These are phyloP conservation scores for Embiotoca jacksoni DNA, from an alignment of 2,113 vertebrate genomes.

Conservation along the genomic window DNA sequence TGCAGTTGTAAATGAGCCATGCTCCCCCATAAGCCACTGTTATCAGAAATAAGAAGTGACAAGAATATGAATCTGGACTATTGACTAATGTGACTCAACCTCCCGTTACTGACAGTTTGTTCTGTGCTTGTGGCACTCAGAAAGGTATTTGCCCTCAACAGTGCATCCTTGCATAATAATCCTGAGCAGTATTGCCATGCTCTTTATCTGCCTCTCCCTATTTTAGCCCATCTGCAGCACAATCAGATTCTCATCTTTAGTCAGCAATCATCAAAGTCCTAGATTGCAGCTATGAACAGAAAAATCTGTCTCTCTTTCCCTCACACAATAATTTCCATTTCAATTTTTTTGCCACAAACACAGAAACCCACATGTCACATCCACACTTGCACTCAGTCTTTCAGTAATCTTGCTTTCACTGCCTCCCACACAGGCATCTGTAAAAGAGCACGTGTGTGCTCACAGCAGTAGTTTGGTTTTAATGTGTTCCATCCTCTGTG, in stretches of 20 bases:
- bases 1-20: slow-evolving; percentile 66
- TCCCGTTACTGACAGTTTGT: slow-evolving; percentile 49
- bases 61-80: slow-evolving; percentile 68
- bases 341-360: slow-evolving; percentile 50
- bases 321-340: slow-evolving; percentile 47
- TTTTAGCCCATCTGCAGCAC: slow-evolving; percentile 45
- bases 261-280: slow-evolving; percentile 41
- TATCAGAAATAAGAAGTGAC: slow-evolving; percentile 68
- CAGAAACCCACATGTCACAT: slow-evolving; percentile 47
- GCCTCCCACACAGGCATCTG: slow-evolving; percentile 77
- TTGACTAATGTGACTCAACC: slow-evolving; percentile 60
- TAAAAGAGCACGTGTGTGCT: slow-evolving; percentile 70
- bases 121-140: slow-evolving; percentile 57
- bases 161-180: slow-evolving; percentile 53
- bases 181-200: neutral
- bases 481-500: slow-evolving; percentile 35
- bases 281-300: slow-evolving; percentile 46
- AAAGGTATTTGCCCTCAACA: slow-evolving; percentile 57
- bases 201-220: slow-evolving; percentile 31
- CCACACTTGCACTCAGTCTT: slow-evolving; percentile 45
- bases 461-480: slow-evolving; percentile 51
- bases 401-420: slow-evolving; percentile 65
- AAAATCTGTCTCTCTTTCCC: slow-evolving; percentile 34
- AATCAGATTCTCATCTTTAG: slow-evolving; percentile 54
- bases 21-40: slow-evolving; percentile 55